Percentiles rank a stretch among this genome's conserved stretches.
Conservation (phyloP, 2,797 vertebrate genomes). For the Macrochelys suwanniensis region DNA sequence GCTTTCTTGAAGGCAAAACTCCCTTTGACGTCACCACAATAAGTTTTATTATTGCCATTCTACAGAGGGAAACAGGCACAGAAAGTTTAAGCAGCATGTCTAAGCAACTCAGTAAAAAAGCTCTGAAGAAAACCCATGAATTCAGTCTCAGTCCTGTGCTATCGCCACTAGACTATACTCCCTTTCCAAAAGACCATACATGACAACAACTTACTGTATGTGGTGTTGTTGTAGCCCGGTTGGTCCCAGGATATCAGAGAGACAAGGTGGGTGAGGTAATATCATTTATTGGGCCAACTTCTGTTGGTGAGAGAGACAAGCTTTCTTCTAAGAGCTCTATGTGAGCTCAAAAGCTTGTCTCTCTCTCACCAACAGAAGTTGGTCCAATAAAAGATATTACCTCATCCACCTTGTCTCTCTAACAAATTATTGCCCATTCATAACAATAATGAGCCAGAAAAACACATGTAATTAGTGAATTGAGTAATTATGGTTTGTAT, state of each 20-base stretch:
- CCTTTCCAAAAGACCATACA: slow-evolving; percentile 51
- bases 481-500: slow-evolving; percentile 34
- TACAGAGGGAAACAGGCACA: background rate
- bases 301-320: background rate
- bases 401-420: background rate
- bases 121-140: background rate
- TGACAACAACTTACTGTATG: slow-evolving; percentile 18
- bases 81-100: background rate
- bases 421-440: slow-evolving; percentile 35
- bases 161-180: slow-evolving; percentile 17
- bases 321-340: background rate
- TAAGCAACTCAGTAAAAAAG: background rate
- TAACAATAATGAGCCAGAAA: slow-evolving; percentile 44
- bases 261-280: background rate
- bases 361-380: background rate
- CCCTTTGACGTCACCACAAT: background rate
- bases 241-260: background rate
- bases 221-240: background rate
- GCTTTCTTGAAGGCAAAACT: background rate
- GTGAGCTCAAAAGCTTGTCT: background rate
- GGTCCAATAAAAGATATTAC: background rate
- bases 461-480: slow-evolving; percentile 53
- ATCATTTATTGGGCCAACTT: background rate
- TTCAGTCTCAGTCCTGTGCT: slow-evolving; percentile 17
- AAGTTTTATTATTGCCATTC: background rate